These are phyloP conservation scores for Oreohelix idahoensis DNA, from an alignment of 1,140 invertebrate genomes.

Conservation along the genomic window DNA sequence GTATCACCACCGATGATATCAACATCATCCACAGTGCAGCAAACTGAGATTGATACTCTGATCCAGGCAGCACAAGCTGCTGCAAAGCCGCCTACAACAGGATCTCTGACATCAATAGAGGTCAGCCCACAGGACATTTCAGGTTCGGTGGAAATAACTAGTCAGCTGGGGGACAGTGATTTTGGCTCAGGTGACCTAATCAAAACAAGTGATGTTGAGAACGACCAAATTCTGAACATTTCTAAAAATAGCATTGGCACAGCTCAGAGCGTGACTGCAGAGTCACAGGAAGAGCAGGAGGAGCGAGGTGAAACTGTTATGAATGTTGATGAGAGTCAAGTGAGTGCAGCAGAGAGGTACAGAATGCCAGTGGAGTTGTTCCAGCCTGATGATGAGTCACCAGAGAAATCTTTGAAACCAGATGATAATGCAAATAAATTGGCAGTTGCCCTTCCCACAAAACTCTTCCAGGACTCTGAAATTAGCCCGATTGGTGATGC, in stretches of 20 bases:
- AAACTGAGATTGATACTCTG: constrained; percentile 28
- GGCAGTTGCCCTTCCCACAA: constrained; percentile 1
- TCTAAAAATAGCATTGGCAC: background rate
- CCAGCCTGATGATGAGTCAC: constrained; percentile 37
- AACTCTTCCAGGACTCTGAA: constrained; percentile 33
- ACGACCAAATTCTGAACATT: background rate
- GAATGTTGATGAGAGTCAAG: constrained; percentile 28
- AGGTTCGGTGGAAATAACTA: background rate
- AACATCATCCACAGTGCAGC: background rate
- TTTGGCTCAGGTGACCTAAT: background rate
- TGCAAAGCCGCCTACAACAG: background rate
- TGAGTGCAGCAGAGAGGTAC: constrained; percentile 39
- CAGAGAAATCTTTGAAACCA: constrained; percentile 18
- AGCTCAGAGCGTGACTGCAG: background rate
- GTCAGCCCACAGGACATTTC: background rate
- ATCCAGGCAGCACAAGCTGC: constrained; percentile 33
- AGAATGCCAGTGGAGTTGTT: constrained; percentile 39
- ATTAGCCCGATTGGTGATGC: background rate
- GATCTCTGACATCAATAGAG: background rate
- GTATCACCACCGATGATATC: background rate
- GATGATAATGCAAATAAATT: background rate
- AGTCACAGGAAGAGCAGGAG: no score
- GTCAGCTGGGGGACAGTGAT: background rate
- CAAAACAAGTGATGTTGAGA: background rate
- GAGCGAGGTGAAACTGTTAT: background rate